Evolutionary conservation across 2,888 invertebrate species (phyloP), one percentile per base, ranked within the genome.

Genomic region (Microchrysa polita): DNA sequence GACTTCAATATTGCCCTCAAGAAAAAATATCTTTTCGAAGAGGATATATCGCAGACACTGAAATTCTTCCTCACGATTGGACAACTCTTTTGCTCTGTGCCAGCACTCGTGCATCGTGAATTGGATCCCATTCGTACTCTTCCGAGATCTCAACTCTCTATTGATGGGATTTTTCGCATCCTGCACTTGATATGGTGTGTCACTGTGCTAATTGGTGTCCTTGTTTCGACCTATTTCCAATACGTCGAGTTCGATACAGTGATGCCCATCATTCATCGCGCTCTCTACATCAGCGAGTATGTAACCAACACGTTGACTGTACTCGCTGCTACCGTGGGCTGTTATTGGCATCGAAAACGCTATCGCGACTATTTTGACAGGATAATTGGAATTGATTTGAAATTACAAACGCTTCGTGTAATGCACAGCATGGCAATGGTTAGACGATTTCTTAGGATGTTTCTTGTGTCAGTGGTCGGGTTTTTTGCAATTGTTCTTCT

Each of bases 241-340:
- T 67, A 67, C 59, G 48, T 42, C n/a, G 67, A 67, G 23, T 73
- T 61, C 61, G 73, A 73, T 61, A 18, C 27, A 1, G 61, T 53
- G 10, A 67, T 73, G 60, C 61, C 73, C 12, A 53, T 60, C 12
- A 67, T 69, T n/a, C 44, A 73, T 40, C 67, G 65, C 12, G 67
- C 73, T 4, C 48, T 73, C 10, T 73, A 73, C 22, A 67, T 67
- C 34, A 73, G 73, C 60, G 73, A 73, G 60, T 67, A 73, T 42
- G 67, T 73, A 40, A 60, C 73, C 52, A 73, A 73, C 34, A n/a
- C 22, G 18, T 16, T 69, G 23, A 73, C 61, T 40, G 60, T 73
- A 34, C 5, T 40, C 2, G 61, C 67, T 40, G 60, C 42, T 0
- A 69, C 57, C 1, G 18, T 73, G 52, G 73, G 73, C 52, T 73